Base-by-base conservation (phyloP, 1,140 invertebrate species). In the Lordiphosa collinella region DNA sequence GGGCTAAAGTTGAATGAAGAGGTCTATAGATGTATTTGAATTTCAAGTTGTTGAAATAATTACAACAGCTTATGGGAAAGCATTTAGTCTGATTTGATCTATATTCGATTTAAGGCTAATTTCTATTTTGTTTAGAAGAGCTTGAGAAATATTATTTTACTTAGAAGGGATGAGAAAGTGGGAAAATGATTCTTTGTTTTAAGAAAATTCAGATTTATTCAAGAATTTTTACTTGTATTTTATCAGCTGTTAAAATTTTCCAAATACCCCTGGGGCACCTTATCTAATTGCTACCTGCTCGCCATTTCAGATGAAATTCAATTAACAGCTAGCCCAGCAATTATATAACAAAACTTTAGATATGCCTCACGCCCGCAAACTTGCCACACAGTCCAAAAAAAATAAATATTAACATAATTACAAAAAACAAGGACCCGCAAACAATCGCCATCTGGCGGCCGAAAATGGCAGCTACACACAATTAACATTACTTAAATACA, bases 401-500 rank as follows among this genome's bases (percentile, higher is more conserved):
- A 25, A 46, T n/a, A 63, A 60, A 60, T 60, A 68, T 80, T 80
- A 76, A 48, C 76, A 80, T 80, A 80, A 80, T 80, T 80, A 80
- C 70, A 40, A 29, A 29, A 52, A 49, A 44, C 41, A 79, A 35
- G 44, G 13, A 47, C 10, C 22, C 7, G 32, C 7, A 44, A 40
- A 48, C 68, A 51, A 37, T 25, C 41, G 36, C 54, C 75, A 80
- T 29, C 55, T 55, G 69, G 63, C 66, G 67, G 34, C 64, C 31
- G 47, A 25, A 38, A 55, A 54, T 64, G 60, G 53, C 74, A 68
- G 56, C 71, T 82, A 54, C 59, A 78, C 73, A 84, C 73, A 85
- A 85, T 85, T 85, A 85, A 85, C 79, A 85, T 85, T 85, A 85
- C 79, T 85, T 85, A 85, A 85, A 85, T 85, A 74, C 65, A 85